A percentile compares a stretch with the other conserved stretches of the same genome.
These are phyloP conservation scores for Ptychoptera albimana DNA, from an alignment of 2,888 invertebrate genomes.

Conservation along the genomic window DNA sequence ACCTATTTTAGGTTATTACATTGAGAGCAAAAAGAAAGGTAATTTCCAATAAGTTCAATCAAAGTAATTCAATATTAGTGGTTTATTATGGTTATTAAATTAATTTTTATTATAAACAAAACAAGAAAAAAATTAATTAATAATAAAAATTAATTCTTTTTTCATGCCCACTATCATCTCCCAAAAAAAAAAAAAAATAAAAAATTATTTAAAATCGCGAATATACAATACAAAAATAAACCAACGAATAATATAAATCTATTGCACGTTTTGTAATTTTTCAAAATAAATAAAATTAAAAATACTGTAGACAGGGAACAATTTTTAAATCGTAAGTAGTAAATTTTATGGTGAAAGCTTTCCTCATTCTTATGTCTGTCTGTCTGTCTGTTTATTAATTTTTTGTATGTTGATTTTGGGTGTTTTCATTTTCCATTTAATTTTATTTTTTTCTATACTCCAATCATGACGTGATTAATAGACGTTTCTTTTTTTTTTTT, in stretches of 20 bases:
- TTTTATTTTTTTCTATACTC: no score
- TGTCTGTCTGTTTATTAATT: background rate
- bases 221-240: background rate
- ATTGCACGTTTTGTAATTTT: no score
- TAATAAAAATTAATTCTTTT: background rate
- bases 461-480: no score
- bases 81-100: no score
- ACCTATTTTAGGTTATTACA: conserved; percentile 77
- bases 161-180: background rate
- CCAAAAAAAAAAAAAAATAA: background rate
- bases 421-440: background rate
- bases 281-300: no score
- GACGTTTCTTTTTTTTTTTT: no score
- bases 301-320: conserved; percentile 29
- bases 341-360: background rate
- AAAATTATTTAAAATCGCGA: background rate
- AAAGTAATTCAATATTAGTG: background rate
- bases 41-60: conserved; percentile 13
- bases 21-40: conserved; percentile 73
- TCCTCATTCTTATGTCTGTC: background rate
- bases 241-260: no score
- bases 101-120: no score
- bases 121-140: background rate
- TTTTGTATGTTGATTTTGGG: background rate
- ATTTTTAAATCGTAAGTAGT: conserved; percentile 29